Evolutionary conservation across 1,140 invertebrate genomes (phyloP), one percentile per base, ranked within the genome.

Genomic region (Pollicipes pollicipes): DNA sequence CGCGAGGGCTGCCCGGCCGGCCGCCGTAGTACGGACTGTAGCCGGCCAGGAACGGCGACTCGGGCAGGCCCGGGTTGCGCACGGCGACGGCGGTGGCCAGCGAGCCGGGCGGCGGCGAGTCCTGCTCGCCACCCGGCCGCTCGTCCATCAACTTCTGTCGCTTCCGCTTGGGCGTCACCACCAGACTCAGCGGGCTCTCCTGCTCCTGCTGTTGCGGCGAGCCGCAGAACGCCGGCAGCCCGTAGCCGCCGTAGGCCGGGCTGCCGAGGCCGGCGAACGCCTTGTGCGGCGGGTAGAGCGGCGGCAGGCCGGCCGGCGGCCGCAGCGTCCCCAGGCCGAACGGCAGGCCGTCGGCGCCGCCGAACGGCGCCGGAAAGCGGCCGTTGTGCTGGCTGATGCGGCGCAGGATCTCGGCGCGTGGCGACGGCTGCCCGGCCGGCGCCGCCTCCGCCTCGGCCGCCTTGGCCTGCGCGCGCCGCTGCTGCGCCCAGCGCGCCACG

Each of bases 131-230:
- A 21, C 45, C 45, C 17, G 93, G 91, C 73, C 95, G 85, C 66
- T 93, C 96, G 79, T 97, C 94, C 26, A 94, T 97, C 71, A 97
- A 83, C 87, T 97, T 97, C 78, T 97, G 94, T 29, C 94, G 84
- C 82, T 96, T 97, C 83, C 93, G 95, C 81, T 96, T 96, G 0
- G 92, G 91, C 31, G 90, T 89, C 72, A 97, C 92, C 30, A 97
- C 92, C 73, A 97, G 84, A 76, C 92, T 92, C 21, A 97, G 85
- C 0, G 94, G 90, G 80, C 96, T 93, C 77, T 93, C 95, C 80
- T 97, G 93, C 69, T 81, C 80, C 45, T 58, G 45, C 45, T 58
- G 45, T 75, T 76, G 68, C 76, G 29, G 13, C n/a, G 37, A 30
- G 26, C 26, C 30, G 30, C 73, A 67, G 67, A 73, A 70, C 31